Base-by-base conservation (phyloP, 2,113 vertebrate species). In the Chelonoidis abingdonii region DNA sequence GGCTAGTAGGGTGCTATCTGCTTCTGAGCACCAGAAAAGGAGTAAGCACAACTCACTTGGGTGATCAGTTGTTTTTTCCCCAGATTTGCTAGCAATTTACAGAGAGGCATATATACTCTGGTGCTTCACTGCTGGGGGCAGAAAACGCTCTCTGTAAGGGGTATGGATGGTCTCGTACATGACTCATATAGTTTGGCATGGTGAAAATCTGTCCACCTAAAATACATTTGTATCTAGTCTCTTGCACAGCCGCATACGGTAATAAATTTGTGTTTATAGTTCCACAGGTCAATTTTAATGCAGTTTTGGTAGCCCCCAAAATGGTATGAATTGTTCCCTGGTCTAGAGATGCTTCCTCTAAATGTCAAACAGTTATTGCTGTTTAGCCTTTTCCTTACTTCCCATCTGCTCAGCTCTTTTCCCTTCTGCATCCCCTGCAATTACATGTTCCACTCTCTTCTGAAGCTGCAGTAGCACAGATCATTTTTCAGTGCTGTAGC, bases 11-110 rank as follows among this genome's bases (percentile, higher is more conserved):
- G 47, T 47, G 27, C 56, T 65, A 24, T 19, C 0, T 47, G 31
- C 17, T 10, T 56, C 57, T 2, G 0, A 2, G 1, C 22, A 27
- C 0, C 22, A 25, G 82, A 82, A 49, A 8, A 79, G 44, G 65
- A 9, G 52, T 12, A 5, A 38, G 5, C 29, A 80, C 76, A 85
- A 38, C 85, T 29, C 21, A 10, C 17, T 41, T 38, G 38, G 75
- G 0, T 3, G 82, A 52, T 25, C 44, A 29, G 4, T 24, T 0
- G 1, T 13, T 29, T 16, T 0, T 1, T 69, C 21, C 44, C 5
- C 79, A 65, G 59, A 2, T 9, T 57, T 13, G 84, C 6, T n/a
- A 3, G 2, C 6, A 50, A 24, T 59, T 83, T 3, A 0, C 24
- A 2, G 4, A 10, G 8, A 2, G 29, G 65, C 25, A 62, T 24